These are phyloP conservation scores for Macrocentrus cingulum DNA, from an alignment of 1,140 invertebrate species.

Conservation along the genomic window DNA sequence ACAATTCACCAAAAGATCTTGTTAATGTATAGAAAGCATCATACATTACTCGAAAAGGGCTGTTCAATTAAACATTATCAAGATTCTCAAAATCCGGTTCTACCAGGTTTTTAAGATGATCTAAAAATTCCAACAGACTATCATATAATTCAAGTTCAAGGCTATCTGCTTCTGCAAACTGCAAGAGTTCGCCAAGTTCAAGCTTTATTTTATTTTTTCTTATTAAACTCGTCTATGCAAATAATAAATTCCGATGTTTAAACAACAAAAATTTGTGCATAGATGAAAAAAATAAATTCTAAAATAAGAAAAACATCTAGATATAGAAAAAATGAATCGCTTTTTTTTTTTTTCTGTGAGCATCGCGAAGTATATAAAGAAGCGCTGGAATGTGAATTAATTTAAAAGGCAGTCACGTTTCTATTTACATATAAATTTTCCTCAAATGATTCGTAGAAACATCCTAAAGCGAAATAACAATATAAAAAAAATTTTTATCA, in stretches of 20 bases:
- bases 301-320: too few species aligned
- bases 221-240: not conserved
- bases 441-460: too few species aligned
- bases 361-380: not conserved
- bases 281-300: not conserved
- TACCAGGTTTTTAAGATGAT: not conserved
- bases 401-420: slow-evolving; percentile 12
- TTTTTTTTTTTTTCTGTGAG: too few species aligned
- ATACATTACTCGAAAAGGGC: not conserved
- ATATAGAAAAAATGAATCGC: too few species aligned
- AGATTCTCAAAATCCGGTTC: slow-evolving; percentile 21
- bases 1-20: not conserved
- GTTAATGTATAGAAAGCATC: not conserved
- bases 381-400: not conserved
- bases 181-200: not conserved
- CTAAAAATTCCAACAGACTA: not conserved
- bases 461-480: too few species aligned
- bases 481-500: not conserved
- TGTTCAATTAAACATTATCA: not conserved
- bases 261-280: too few species aligned
- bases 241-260: not conserved
- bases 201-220: not conserved
- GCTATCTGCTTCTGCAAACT: slow-evolving; percentile 17
- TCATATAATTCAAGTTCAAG: slow-evolving; percentile 25
- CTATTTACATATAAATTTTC: not conserved